Evolutionary conservation across 2,797 vertebrate genomes (phyloP).

Genomic region (Sparidentex hasta): DNA sequence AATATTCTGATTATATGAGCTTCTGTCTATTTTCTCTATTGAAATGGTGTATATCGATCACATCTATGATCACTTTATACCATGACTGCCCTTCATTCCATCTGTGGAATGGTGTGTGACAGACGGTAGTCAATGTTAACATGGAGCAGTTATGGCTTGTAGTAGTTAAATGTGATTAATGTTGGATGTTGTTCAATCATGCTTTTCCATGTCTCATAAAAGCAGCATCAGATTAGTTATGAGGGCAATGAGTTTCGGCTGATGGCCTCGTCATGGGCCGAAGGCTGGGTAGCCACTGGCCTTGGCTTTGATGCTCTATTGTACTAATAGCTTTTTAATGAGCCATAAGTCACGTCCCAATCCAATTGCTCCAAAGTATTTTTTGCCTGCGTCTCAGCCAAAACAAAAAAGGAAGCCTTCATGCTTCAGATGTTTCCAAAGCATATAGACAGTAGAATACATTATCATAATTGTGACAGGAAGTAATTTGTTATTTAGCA

Average conservation of each 20-base stretch:
- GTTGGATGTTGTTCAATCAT: conserved; percentile 17
- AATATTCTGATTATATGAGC: conserved; percentile 2
- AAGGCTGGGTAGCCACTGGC: conserved; percentile 30
- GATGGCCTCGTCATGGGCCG: conserved; percentile 25
- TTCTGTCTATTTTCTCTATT: not conserved
- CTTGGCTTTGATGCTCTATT: conserved; percentile 45
- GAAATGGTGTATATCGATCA: not conserved
- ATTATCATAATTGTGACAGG: conserved; percentile 17
- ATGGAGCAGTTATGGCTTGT: not conserved
- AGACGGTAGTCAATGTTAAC: not conserved
- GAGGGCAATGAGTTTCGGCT: conserved; percentile 29
- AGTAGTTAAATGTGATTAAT: not conserved
- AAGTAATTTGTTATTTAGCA: not conserved
- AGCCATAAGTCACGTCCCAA: conserved; percentile 50
- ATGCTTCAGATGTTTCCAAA: conserved; percentile 8
- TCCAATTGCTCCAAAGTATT: conserved; percentile 26
- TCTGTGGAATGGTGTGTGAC: not conserved
- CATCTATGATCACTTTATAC: not conserved
- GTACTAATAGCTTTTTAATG: conserved; percentile 69
- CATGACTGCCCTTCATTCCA: not conserved
- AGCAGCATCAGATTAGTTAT: conserved; percentile 15
- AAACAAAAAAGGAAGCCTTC: conserved; percentile 27
- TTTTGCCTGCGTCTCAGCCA: conserved; percentile 13
- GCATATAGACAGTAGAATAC: conserved; percentile 8
- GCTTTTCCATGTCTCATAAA: not conserved